These are phyloP conservation scores for Manduca sexta DNA, from an alignment of 1,140 invertebrate species.

Conservation along the genomic window DNA sequence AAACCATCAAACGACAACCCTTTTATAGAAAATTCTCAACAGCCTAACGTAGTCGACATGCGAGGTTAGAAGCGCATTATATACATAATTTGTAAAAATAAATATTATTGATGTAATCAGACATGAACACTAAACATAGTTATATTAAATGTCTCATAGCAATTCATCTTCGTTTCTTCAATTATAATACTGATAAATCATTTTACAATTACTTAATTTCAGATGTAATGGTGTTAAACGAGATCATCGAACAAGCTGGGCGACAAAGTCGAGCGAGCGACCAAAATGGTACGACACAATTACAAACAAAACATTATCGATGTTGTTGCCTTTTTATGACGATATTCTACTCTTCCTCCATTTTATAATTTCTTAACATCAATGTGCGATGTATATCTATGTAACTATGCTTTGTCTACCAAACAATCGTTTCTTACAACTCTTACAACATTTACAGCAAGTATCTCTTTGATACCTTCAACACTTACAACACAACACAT, in stretches of 20 bases:
- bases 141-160: no score
- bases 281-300: slow-evolving; percentile 84
- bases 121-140: no score
- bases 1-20: slow-evolving; percentile 91
- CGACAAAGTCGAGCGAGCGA: slow-evolving; percentile 84
- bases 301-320: slow-evolving; percentile 14
- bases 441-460: not conserved
- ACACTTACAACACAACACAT: slow-evolving; percentile 33
- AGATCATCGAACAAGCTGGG: slow-evolving; percentile 96
- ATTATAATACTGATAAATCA: not conserved
- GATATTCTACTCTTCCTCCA: not conserved
- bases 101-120: no score
- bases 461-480: not conserved
- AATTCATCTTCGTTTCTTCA: no score
- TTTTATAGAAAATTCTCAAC: slow-evolving; percentile 90
- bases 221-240: slow-evolving; percentile 98
- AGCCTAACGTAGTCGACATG: slow-evolving; percentile 93
- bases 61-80: slow-evolving; percentile 80
- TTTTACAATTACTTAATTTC: slow-evolving; percentile 25
- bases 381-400: not conserved
- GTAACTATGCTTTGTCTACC: slow-evolving; percentile 1
- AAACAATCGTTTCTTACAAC: not conserved
- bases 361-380: not conserved
- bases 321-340: slow-evolving; percentile 18
- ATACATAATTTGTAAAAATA: no score